Evolutionary conservation across 1,140 invertebrate species (phyloP).

Genomic region (Radopholus similis): DNA sequence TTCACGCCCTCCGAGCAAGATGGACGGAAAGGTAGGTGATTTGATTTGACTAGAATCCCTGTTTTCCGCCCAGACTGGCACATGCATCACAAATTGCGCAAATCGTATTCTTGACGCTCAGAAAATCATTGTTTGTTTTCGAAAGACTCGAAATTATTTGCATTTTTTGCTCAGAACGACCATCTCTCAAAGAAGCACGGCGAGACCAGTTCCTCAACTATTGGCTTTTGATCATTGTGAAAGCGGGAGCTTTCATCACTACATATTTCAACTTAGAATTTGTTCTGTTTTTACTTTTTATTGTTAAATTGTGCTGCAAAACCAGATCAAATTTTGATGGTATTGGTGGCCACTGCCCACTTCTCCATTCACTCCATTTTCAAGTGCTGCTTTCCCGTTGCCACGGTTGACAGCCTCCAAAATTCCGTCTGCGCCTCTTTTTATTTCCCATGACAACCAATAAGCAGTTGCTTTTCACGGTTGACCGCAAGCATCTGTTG

Average conservation of each 20-base stretch:
- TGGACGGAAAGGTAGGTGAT: slow-evolving; percentile 32
- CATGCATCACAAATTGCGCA: slow-evolving; percentile 53
- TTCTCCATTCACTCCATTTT: too few relatives aligned
- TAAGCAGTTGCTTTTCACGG: too few relatives aligned
- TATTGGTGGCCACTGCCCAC: too few relatives aligned
- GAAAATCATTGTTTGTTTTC: slow-evolving; percentile 45
- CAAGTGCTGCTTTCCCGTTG: too few relatives aligned
- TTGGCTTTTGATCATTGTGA: too few relatives aligned
- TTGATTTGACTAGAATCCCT: not conserved
- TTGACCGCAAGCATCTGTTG: too few relatives aligned
- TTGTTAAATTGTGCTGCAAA: not conserved
- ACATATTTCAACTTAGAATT: not conserved
- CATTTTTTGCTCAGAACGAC: slow-evolving; percentile 9
- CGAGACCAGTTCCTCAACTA: not conserved
- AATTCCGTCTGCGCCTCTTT: too few relatives aligned
- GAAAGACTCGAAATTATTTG: not conserved
- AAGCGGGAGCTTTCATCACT: too few relatives aligned
- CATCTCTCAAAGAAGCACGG: slow-evolving; percentile 48
- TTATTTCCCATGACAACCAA: too few relatives aligned
- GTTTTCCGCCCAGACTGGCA: slow-evolving; percentile 24
- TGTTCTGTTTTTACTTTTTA: not conserved
- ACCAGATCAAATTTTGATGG: too few relatives aligned
- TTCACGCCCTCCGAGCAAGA: slow-evolving; percentile 47
- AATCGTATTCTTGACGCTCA: slow-evolving; percentile 58
- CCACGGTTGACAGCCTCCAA: too few relatives aligned